Evolutionary conservation across 2,797 vertebrate species (phyloP), one percentile per base, ranked within the genome.

Genomic region (Cygnus olor): DNA sequence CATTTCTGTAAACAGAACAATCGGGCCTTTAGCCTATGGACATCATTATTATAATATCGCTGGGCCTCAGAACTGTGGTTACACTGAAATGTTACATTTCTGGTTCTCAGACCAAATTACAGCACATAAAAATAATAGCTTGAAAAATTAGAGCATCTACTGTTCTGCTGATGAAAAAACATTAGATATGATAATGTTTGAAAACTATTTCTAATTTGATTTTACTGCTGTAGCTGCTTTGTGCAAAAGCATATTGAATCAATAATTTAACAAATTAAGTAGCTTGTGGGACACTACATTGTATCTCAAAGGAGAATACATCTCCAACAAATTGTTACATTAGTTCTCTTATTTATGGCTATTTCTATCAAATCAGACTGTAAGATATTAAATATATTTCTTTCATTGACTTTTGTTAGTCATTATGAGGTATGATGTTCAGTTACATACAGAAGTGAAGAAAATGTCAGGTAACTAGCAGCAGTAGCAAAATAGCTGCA

Each of bases 211-310:
- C 45, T 80, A 32, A 56, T 88, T 54, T 71, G 38, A 70, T 79
- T 91, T 79, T 88, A 51, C 17, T 89, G 19, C 30, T 86, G 21
- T 71, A 66, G 32, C 47, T 79, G 25, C 56, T 76, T 79, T 79
- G 63, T 79, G 70, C 53, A 71, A 51, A 84, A 90, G 3, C 25
- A 17, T 24, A 60, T 11, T 11, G 53, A 94, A 81, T 89, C 63
- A 81, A 69, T 92, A 89, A 81, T 77, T 53, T 65, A 93, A 72
- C 72, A 56, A 70, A 64, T 82, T 53, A 60, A n/a, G 68, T 64
- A 44, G 53, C 28, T 85, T 70, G 47, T 64, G 47, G 19, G 85
- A 32, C 0, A 0, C 45, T 58, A 28, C 71, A 9, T 28, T 56
- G 12, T 79, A 79, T 73, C 74, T 79, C 53, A 85, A 70, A 73